A percentile compares a stretch with the other conserved stretches of the same genome.
Evolutionary conservation across 2,113 vertebrate species (phyloP).

Genomic region (Spheniscus mendiculus): DNA sequence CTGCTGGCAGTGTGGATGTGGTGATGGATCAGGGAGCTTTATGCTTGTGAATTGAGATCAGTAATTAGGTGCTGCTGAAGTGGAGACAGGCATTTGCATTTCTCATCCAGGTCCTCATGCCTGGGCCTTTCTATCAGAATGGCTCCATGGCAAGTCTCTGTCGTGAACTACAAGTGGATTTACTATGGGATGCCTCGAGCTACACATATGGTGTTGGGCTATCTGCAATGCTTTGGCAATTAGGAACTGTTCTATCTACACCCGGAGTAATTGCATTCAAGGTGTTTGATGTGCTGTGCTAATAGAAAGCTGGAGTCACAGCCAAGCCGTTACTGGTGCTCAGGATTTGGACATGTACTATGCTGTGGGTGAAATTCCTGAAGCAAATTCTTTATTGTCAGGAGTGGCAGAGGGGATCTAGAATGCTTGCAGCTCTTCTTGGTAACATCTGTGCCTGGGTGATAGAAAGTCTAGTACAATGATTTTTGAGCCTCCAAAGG

Average conservation of each 20-base stretch:
- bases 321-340: not conserved
- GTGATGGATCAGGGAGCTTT: not conserved
- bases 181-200: not conserved
- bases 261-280: not conserved
- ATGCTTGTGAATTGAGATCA: not conserved
- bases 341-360: not conserved
- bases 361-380: not conserved
- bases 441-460: not conserved
- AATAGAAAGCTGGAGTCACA: not conserved
- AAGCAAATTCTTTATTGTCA: not conserved
- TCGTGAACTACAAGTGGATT: not conserved
- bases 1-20: not conserved
- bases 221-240: not conserved
- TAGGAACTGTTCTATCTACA: not conserved
- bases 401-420: not conserved
- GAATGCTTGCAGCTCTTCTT: not conserved
- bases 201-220: accelerated
- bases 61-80: not conserved
- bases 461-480: not conserved
- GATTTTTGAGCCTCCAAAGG: not conserved
- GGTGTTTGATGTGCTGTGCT: not conserved
- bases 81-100: not conserved
- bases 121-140: not conserved
- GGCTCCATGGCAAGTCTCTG: not conserved
- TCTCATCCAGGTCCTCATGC: not conserved